Evolutionary conservation across 1,140 invertebrate genomes (phyloP).

Genomic region (Pseudomyrmex concolor): DNA sequence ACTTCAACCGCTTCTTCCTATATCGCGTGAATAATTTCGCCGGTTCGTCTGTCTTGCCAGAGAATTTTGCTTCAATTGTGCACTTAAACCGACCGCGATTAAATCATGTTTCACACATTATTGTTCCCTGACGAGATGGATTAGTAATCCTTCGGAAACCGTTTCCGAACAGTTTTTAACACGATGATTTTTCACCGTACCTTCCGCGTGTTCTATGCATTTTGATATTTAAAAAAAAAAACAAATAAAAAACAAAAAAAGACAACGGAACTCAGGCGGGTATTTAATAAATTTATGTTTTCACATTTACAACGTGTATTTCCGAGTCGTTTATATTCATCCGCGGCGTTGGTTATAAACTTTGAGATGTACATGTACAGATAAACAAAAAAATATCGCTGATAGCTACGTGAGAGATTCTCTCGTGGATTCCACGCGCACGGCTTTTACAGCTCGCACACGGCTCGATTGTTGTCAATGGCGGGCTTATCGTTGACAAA

Average conservation of each 20-base stretch:
- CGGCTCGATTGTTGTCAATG: slow-evolving; percentile 57
- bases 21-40: slow-evolving; percentile 19
- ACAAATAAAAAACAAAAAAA: no score
- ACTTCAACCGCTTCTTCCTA: slow-evolving; percentile 9
- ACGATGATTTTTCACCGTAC: no score
- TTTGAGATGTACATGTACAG: neutral
- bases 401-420: slow-evolving; percentile 34
- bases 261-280: neutral
- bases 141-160: no score
- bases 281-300: slow-evolving; percentile 14
- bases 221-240: neutral
- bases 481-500: slow-evolving; percentile 57
- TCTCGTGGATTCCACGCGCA: slow-evolving; percentile 31
- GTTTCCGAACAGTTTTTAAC: no score
- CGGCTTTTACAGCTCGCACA: slow-evolving; percentile 54
- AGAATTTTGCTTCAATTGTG: slow-evolving; percentile 8
- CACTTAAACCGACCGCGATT: neutral
- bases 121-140: neutral
- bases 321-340: slow-evolving; percentile 11
- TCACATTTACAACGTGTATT: neutral
- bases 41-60: slow-evolving; percentile 11
- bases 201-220: neutral
- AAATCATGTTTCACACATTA: neutral
- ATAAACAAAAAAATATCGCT: slow-evolving; percentile 50
- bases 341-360: slow-evolving; percentile 1